These are phyloP conservation scores for Lichenostomus cassidix DNA, from an alignment of 2,113 vertebrate species.

Conservation along the genomic window DNA sequence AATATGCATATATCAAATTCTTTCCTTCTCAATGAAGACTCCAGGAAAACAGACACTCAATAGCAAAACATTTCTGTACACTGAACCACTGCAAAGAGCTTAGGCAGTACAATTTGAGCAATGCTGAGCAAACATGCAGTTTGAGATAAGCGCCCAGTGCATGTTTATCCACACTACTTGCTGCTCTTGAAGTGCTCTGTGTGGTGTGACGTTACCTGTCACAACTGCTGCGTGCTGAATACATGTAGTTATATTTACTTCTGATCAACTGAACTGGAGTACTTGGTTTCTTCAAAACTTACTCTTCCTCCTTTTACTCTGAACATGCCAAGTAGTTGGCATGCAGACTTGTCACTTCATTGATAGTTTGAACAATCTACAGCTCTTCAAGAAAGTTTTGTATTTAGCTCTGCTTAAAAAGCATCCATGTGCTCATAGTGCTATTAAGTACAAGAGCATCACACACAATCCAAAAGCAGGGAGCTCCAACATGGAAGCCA, in stretches of 20 bases:
- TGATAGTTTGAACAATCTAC: neutral
- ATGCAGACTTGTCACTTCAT: neutral
- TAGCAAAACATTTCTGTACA: neutral
- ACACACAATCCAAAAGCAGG: neutral
- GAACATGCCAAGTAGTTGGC: neutral
- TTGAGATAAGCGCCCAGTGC: neutral
- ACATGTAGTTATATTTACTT: neutral
- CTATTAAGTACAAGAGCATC: neutral
- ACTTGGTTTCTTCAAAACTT: neutral
- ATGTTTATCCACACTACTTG: neutral
- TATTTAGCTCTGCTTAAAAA: neutral
- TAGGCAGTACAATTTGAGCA: neutral
- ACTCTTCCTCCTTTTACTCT: neutral
- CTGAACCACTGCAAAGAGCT: neutral
- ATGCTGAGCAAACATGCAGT: neutral
- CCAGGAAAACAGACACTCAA: neutral
- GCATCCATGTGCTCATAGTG: neutral
- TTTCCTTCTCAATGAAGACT: slow-evolving; percentile 10
- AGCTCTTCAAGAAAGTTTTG: neutral
- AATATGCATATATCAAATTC: neutral
- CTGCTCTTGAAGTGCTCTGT: neutral
- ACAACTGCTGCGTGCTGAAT: neutral
- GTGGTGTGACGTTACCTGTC: neutral
- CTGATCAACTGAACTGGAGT: neutral
- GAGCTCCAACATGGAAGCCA: neutral